Percentiles rank a stretch among this genome's conserved stretches.
These are phyloP conservation scores for Colletes gigas DNA, from an alignment of 1,140 invertebrate genomes.

Conservation along the genomic window DNA sequence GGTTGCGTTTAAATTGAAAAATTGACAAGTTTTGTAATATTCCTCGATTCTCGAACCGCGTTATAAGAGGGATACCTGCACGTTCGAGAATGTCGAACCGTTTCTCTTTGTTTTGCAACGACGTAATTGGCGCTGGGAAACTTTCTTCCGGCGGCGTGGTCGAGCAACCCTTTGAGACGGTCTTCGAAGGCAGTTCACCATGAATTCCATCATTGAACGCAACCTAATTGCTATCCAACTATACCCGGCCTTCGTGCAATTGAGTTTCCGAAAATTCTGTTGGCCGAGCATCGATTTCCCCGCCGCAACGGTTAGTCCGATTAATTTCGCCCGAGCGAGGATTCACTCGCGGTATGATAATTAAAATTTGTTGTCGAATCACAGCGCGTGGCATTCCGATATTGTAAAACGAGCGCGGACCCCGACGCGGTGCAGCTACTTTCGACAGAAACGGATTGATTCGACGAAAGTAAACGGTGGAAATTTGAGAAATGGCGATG, in stretches of 20 bases:
- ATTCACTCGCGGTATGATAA: slow-evolving; percentile 62
- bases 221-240: slow-evolving; percentile 21
- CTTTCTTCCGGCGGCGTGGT: neutral
- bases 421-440: neutral
- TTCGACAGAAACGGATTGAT: neutral
- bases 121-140: neutral
- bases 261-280: slow-evolving; percentile 26
- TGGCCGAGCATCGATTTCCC: slow-evolving; percentile 42
- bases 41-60: too few relatives aligned
- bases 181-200: slow-evolving; percentile 2
- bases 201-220: slow-evolving; percentile 24
- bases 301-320: slow-evolving; percentile 30
- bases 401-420: slow-evolving; percentile 6
- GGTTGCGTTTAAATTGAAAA: too few relatives aligned
- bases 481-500: neutral
- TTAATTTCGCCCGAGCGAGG: slow-evolving; percentile 59
- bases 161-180: neutral
- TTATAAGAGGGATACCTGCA: too few relatives aligned
- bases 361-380: slow-evolving; percentile 71
- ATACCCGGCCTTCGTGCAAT: slow-evolving; percentile 12
- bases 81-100: too few relatives aligned
- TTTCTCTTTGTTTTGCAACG: slow-evolving; percentile 1
- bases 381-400: slow-evolving; percentile 40
- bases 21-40: too few relatives aligned
- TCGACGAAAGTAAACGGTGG: neutral